Evolutionary conservation across 2,888 invertebrate genomes (phyloP).

Genomic region (Cryptus armator): DNA sequence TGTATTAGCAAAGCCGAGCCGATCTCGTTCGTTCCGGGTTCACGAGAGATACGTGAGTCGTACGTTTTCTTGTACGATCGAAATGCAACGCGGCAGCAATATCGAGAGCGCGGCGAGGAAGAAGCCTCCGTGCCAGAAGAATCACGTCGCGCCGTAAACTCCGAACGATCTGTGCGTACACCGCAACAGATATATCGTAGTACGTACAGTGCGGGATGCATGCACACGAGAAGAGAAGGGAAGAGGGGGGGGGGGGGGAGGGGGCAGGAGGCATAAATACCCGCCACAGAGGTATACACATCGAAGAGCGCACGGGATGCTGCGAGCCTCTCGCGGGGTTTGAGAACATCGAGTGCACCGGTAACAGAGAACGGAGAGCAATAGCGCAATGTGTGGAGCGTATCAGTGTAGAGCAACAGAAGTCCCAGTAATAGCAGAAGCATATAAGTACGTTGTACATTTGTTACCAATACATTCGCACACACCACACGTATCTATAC

Average conservation of each 20-base stretch:
- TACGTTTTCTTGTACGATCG: constrained; percentile 34
- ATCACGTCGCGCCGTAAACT: constrained; percentile 63
- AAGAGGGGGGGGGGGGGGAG: constrained; percentile 17
- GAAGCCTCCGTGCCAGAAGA: constrained; percentile 52
- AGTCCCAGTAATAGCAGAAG: constrained; percentile 51
- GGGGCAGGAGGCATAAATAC: constrained; percentile 56
- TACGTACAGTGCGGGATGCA: constrained; percentile 20
- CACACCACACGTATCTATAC: constrained; percentile 33
- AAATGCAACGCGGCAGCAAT: constrained; percentile 30
- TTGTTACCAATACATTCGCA: constrained; percentile 10
- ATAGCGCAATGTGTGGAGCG: background rate
- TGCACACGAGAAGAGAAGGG: constrained; percentile 25
- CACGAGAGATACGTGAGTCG: constrained; percentile 57
- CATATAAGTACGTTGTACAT: background rate
- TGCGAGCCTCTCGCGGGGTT: constrained; percentile 25
- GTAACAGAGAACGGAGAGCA: background rate
- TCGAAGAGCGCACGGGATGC: background rate
- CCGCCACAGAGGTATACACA: constrained; percentile 29
- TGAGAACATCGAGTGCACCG: constrained; percentile 49
- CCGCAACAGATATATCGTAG: constrained; percentile 22
- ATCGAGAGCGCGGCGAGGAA: constrained; percentile 40
- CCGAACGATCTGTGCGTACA: constrained; percentile 60
- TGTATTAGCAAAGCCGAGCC: constrained; percentile 33
- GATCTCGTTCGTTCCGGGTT: constrained; percentile 68
- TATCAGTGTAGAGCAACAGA: constrained; percentile 15